Conservation (phyloP, 2,888 invertebrate species). For the Noctua fimbriata region DNA sequence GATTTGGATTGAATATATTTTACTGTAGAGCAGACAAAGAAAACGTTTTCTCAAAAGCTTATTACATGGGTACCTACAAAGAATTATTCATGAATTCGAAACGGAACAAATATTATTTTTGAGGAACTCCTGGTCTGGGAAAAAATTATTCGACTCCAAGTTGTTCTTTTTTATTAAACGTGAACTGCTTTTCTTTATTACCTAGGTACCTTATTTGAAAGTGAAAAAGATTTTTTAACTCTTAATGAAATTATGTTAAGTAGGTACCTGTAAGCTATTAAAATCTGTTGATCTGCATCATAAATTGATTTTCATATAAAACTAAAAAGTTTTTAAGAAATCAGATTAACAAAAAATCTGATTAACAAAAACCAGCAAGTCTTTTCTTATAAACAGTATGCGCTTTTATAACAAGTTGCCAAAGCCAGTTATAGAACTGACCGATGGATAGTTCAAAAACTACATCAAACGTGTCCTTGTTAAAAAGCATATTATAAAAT, state of each 20-base stretch:
- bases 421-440: too few species aligned
- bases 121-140: conserved; percentile 16
- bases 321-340: neutral
- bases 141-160: conserved; percentile 4
- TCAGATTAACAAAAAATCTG: too few species aligned
- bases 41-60: conserved; percentile 53
- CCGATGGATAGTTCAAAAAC: too few species aligned
- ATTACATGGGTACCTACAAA: conserved; percentile 26
- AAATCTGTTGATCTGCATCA: conserved; percentile 2
- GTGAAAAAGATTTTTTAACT: neutral
- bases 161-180: conserved; percentile 18
- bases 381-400: too few species aligned
- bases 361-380: too few species aligned
- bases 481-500: too few species aligned
- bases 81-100: conserved; percentile 62
- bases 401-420: too few species aligned
- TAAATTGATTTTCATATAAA: conserved; percentile 2
- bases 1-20: conserved; percentile 50
- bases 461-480: too few species aligned
- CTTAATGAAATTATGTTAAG: conserved; percentile 4
- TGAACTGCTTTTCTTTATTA: conserved; percentile 1
- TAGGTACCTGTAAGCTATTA: neutral
- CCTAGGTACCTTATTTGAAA: neutral
- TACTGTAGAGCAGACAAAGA: conserved; percentile 24
- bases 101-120: conserved; percentile 55